Evolutionary conservation across 2,113 vertebrate species (phyloP).

Genomic region (Austrofundulus limnaeus): DNA sequence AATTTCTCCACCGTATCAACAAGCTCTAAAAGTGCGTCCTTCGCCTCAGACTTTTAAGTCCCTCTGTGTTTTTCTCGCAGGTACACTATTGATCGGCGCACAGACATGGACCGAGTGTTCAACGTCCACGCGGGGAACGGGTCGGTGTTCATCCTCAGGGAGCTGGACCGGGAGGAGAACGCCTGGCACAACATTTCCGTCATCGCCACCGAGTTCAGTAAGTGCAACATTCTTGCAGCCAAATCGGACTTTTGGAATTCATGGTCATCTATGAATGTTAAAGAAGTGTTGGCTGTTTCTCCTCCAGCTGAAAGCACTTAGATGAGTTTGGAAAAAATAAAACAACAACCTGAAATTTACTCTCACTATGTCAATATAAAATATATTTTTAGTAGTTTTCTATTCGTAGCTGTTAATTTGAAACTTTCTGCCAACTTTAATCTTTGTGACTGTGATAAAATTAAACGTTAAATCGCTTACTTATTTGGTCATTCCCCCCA

Average conservation of each 20-base stretch:
- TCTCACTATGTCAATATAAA: not conserved
- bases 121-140: slow-evolving; percentile 93
- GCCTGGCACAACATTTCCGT: slow-evolving; percentile 96
- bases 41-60: no score
- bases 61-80: slow-evolving; percentile 70
- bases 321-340: not conserved
- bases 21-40: no score
- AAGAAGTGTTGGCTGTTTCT: slow-evolving; percentile 19
- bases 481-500: not conserved
- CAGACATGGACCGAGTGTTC: slow-evolving; percentile 96
- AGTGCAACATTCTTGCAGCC: slow-evolving; percentile 67
- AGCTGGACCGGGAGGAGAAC: slow-evolving; percentile 89
- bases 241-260: slow-evolving; percentile 35
- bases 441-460: not conserved
- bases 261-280: slow-evolving; percentile 9
- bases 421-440: not conserved
- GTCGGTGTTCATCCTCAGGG: slow-evolving; percentile 89
- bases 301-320: not conserved
- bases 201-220: slow-evolving; percentile 92
- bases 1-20: no score
- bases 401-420: not conserved
- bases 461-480: not conserved
- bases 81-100: slow-evolving; percentile 93
- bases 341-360: accelerated
- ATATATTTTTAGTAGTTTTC: not conserved